Percentiles rank a stretch among this genome's conserved stretches.
These are phyloP conservation scores for Psilopogon haemacephalus DNA, from an alignment of 2,113 vertebrate genomes.

Conservation along the genomic window DNA sequence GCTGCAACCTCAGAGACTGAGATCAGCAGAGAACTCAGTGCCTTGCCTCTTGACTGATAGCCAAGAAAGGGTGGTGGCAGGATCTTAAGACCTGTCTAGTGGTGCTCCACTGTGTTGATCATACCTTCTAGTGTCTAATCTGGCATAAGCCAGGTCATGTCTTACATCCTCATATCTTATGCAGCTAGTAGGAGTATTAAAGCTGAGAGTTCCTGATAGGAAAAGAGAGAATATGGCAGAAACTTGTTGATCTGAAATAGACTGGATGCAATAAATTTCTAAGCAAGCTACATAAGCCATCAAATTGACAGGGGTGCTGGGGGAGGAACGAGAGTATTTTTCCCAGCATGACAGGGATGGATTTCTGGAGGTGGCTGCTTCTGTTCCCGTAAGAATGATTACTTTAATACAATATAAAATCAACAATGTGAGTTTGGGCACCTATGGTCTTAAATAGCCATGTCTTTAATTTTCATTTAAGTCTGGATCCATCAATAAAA, in stretches of 20 bases:
- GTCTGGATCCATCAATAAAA: slow-evolving; percentile 64
- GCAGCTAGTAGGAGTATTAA: background rate
- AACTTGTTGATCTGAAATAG: background rate
- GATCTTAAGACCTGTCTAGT: background rate
- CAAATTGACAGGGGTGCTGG: background rate
- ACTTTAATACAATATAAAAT: slow-evolving; percentile 51
- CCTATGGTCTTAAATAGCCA: slow-evolving; percentile 42
- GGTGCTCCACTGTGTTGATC: background rate
- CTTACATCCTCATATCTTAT: background rate
- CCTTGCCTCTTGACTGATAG: background rate
- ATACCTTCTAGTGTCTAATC: background rate
- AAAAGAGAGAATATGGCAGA: background rate
- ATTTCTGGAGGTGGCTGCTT: slow-evolving; percentile 52
- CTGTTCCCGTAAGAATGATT: slow-evolving; percentile 58
- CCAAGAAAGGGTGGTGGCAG: background rate
- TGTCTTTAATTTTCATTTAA: slow-evolving; percentile 65
- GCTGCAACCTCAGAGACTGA: background rate
- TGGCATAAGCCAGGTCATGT: background rate
- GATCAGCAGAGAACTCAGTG: background rate
- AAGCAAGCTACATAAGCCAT: background rate
- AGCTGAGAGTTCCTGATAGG: background rate
- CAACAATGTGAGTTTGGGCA: slow-evolving; percentile 46
- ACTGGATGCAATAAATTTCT: background rate
- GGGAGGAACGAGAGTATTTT: slow-evolving; percentile 31
- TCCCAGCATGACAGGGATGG: slow-evolving; percentile 38